A percentile compares a stretch with the other conserved stretches of the same genome.
phyloP scores from a whole-genome alignment of 2,113 vertebrate genomes.

The Nematolebias whitei region DNA sequence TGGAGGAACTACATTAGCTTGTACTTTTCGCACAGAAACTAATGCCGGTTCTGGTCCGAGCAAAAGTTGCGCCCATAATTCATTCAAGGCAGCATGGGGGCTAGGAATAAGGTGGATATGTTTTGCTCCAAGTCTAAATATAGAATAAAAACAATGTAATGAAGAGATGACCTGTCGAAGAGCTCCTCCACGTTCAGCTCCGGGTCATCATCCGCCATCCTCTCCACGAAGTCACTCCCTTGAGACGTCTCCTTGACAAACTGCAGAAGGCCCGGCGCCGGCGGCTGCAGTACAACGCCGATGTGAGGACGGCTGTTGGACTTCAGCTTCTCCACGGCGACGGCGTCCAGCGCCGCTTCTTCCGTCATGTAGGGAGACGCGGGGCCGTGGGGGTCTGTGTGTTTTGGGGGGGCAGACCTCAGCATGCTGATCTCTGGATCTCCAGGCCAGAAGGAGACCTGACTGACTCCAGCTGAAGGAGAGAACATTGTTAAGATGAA shows the following conservation, averaged over 20 bases:
- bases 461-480: slow-evolving; percentile 89
- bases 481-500: not conserved
- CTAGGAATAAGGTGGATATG: too few species aligned
- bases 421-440: slow-evolving; percentile 93
- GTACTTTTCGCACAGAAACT: too few species aligned
- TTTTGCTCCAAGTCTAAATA: too few species aligned
- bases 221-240: slow-evolving; percentile 88
- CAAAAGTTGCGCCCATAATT: too few species aligned
- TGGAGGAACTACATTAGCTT: too few species aligned
- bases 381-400: not conserved
- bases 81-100: too few species aligned
- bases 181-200: slow-evolving; percentile 72
- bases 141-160: too few species aligned
- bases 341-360: slow-evolving; percentile 88
- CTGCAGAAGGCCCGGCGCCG: slow-evolving; percentile 84
- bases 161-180: slow-evolving; percentile 79
- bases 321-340: slow-evolving; percentile 89
- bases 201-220: slow-evolving; percentile 74
- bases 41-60: too few species aligned
- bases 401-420: not conserved
- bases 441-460: slow-evolving; percentile 95
- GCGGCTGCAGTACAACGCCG: slow-evolving; percentile 87
- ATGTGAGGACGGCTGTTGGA: slow-evolving; percentile 91
- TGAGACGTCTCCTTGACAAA: slow-evolving; percentile 88
- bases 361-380: slow-evolving; percentile 51